These are phyloP conservation scores for Argya squamiceps DNA, from an alignment of 2,797 vertebrate species.

Conservation along the genomic window DNA sequence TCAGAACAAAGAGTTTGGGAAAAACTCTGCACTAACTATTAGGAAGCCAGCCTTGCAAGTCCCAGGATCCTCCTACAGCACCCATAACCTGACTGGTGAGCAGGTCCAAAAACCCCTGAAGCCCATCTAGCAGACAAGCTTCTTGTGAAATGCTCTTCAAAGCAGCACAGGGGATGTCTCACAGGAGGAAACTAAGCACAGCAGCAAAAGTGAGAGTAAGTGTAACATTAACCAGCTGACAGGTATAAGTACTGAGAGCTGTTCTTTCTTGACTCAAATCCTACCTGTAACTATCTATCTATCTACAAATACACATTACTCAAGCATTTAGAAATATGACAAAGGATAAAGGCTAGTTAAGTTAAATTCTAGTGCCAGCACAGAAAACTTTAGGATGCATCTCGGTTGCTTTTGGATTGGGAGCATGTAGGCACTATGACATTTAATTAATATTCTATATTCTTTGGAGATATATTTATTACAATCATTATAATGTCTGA, in stretches of 20 bases:
- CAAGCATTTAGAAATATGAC: neutral
- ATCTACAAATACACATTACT: neutral
- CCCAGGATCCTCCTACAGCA: neutral
- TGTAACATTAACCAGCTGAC: neutral
- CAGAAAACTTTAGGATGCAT: neutral
- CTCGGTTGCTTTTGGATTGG: neutral
- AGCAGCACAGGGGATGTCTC: neutral
- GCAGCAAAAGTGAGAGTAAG: neutral
- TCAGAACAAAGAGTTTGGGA: neutral
- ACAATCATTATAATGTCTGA: neutral
- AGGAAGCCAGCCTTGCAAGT: neutral
- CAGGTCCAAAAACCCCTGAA: neutral
- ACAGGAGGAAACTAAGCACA: neutral
- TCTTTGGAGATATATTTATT: neutral
- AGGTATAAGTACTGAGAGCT: neutral
- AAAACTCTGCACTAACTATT: neutral
- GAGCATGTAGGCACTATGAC: neutral
- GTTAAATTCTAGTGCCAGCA: neutral
- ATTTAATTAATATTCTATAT: neutral
- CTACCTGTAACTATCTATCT: neutral
- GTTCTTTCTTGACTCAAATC: neutral
- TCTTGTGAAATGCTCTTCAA: neutral
- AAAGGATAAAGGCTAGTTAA: neutral
- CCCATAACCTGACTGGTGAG: neutral
- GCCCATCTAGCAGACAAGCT: neutral